These are phyloP conservation scores for Leucoma salicis DNA, from an alignment of 2,888 invertebrate species.

Conservation along the genomic window DNA sequence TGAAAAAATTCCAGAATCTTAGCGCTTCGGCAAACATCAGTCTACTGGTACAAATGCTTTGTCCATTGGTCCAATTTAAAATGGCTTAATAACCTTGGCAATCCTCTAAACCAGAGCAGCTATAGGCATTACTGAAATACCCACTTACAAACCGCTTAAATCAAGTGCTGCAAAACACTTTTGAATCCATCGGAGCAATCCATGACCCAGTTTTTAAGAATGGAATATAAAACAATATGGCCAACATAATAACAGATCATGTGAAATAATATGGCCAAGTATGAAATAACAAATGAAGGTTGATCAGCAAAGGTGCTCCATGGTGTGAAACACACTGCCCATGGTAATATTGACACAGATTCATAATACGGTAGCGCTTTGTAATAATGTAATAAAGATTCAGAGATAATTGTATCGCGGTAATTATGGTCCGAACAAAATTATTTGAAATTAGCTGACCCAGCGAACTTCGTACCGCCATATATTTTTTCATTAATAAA, in stretches of 20 bases:
- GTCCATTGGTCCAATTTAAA: no score
- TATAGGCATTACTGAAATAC: no score
- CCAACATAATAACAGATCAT: neutral
- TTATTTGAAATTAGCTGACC: neutral
- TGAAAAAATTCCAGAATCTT: no score
- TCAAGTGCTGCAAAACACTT: neutral
- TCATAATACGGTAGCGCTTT: conserved; percentile 40
- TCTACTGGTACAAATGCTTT: no score
- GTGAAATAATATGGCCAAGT: neutral
- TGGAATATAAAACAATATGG: neutral
- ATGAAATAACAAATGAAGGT: conserved; percentile 12
- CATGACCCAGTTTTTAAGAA: neutral
- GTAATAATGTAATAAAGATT: conserved; percentile 44
- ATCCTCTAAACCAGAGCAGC: no score
- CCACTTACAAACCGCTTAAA: neutral
- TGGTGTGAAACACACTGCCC: conserved; percentile 16
- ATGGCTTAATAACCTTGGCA: no score
- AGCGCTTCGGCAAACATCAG: no score
- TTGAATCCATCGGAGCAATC: neutral
- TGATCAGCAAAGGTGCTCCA: conserved; percentile 16
- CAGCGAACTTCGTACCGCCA: no score
- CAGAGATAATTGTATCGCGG: neutral
- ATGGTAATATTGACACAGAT: conserved; percentile 19
- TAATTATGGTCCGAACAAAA: conserved; percentile 1
- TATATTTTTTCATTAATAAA: no score